phyloP scores from a whole-genome alignment of 2,113 vertebrate genomes.

The Zingel zingel region DNA sequence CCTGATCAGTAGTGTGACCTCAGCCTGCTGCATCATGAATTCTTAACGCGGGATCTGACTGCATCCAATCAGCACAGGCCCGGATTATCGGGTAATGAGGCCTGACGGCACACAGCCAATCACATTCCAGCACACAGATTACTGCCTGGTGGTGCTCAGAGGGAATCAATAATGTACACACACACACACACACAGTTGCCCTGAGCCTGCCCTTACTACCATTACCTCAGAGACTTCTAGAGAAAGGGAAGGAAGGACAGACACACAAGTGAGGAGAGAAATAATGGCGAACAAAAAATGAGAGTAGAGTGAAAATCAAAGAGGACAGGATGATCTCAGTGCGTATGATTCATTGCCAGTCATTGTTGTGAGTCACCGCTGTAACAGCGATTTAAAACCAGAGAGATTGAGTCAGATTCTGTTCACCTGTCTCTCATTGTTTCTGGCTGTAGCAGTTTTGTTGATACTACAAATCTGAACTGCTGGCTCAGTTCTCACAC shows the following conservation, averaged over 20 bases:
- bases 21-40: slow-evolving; percentile 73
- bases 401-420: not conserved
- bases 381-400: slow-evolving; percentile 20
- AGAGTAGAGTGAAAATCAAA: slow-evolving; percentile 7
- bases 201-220: slow-evolving; percentile 10
- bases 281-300: not conserved
- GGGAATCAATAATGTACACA: slow-evolving; percentile 71
- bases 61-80: slow-evolving; percentile 61
- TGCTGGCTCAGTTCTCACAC: not conserved
- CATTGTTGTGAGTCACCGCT: slow-evolving; percentile 61
- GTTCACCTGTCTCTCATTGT: not conserved
- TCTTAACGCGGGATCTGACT: slow-evolving; percentile 52
- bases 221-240: slow-evolving; percentile 14
- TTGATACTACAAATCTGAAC: not conserved
- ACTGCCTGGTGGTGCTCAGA: slow-evolving; percentile 31
- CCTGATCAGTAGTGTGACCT: slow-evolving; percentile 75
- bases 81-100: slow-evolving; percentile 62
- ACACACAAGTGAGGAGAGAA: not conserved
- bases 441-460: not conserved
- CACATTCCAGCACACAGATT: slow-evolving; percentile 36
- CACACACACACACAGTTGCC: slow-evolving; percentile 19
- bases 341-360: slow-evolving; percentile 45
- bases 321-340: slow-evolving; percentile 61
- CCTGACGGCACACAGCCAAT: slow-evolving; percentile 63
- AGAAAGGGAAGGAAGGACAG: not conserved